These are phyloP conservation scores for Paramormyrops kingsleyae DNA, from an alignment of 2,113 vertebrate species.

Conservation along the genomic window DNA sequence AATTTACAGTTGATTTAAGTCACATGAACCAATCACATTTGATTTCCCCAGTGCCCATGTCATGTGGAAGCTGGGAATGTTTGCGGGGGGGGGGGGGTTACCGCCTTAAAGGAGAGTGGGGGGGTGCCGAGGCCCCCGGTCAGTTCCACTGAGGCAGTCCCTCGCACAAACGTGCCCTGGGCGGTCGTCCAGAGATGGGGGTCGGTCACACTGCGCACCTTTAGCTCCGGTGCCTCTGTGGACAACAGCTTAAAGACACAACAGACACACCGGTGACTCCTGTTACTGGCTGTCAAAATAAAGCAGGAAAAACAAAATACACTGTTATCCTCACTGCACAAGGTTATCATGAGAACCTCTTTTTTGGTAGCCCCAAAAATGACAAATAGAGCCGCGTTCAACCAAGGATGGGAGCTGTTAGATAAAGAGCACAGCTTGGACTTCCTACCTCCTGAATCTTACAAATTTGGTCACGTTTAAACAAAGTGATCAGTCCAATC, in stretches of 20 bases:
- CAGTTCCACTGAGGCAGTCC: slow-evolving; percentile 49
- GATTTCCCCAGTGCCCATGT: not conserved
- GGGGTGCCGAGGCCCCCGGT: slow-evolving; percentile 19
- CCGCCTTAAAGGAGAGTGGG: slow-evolving; percentile 63
- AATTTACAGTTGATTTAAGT: not conserved
- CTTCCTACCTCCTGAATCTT: not conserved
- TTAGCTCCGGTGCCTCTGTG: slow-evolving; percentile 46
- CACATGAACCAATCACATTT: slow-evolving; percentile 10
- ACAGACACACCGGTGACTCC: not conserved
- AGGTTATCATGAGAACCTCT: not conserved
- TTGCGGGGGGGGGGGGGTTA: slow-evolving; percentile 24
- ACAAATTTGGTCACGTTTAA: not conserved
- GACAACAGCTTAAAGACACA: slow-evolving; percentile 42
- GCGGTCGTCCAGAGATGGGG: slow-evolving; percentile 55
- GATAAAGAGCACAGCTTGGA: not conserved
- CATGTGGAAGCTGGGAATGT: not conserved
- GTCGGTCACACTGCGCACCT: slow-evolving; percentile 55
- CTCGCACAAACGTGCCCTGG: slow-evolving; percentile 44
- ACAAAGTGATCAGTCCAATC: not conserved
- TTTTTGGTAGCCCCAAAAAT: not conserved
- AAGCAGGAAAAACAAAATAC: not conserved
- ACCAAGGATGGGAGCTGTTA: not conserved
- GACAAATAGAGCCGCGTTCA: not conserved
- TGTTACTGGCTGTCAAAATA: not conserved
- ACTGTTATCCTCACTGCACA: not conserved